Base-by-base conservation (phyloP, 2,797 vertebrate species). In the Acanthopagrus latus region DNA sequence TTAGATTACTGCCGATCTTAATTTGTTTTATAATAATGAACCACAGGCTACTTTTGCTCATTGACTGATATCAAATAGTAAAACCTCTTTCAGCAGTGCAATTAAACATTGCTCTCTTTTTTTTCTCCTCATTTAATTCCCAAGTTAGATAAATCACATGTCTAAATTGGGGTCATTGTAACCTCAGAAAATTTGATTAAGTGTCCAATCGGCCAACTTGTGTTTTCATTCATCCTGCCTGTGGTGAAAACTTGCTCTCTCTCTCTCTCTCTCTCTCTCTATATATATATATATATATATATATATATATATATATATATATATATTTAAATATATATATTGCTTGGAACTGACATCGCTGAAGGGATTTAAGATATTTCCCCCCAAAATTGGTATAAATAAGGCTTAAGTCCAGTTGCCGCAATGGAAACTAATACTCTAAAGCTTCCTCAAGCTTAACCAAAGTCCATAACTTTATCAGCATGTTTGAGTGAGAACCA, bases 321-420 rank as follows among this genome's bases (percentile, higher is more conserved):
- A 38, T 38, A 38, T 38, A 38, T 38, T 9, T 9, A 16, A 69
- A 20, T 41, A 54, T 27, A 50, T 70, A 62, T 16, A 21, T 69
- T 63, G 41, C 69, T 67, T 60, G 16, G 46, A 62, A 72, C 25
- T 82, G 64, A 83, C 66, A 29, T 70, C 16, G 56, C 78, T 66
- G 71, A 76, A 70, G 71, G 84, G 87, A 88, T 88, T 76, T 86
- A 5, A 83, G 79, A 87, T 80, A 76, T 62, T 72, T 64, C 5
- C 38, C 62, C 46, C 17, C 44, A 71, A 82, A 87, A 83, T n/a
- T 79, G 80, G 48, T 76, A 71, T 76, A 79, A 89, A 89, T 86
- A 74, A 67, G 66, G 67, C 73, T 83, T 85, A 76, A 82, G 72
- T 75, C 69, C 75, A 81, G 72, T 85, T 48, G 46, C 67, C 64